Evolutionary conservation across 1,140 invertebrate species (phyloP), one percentile per base, ranked within the genome.

Genomic region (Chironomus tepperi): DNA sequence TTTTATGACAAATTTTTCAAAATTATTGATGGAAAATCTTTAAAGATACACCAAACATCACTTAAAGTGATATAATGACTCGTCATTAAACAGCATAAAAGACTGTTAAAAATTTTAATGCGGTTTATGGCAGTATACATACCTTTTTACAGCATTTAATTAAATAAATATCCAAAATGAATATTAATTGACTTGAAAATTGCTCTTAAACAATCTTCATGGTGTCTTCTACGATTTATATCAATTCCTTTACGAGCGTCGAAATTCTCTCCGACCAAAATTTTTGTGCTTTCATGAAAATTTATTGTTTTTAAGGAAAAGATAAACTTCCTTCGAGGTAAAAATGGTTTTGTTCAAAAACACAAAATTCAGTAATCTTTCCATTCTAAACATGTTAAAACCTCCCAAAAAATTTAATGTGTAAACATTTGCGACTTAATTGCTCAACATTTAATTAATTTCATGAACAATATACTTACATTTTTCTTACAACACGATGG

Each of bases 111-210:
- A 57, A 12, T 57, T 57, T 57, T n/a, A 15, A 70, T 70, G 65
- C 19, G 65, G 65, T 70, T 70, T 70, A 19, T 21, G n/a, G 47
- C 1, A 10, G 47, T 57, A 57, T 15, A 57, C 5, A 15, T n/a
- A 15, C 3, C 47, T n/a, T 70, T 70, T 70, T 70, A 70, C 9
- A 9, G 65, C 65, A 18, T 70, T 70, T 70, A 70, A 70, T 70
- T 70, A 70, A 70, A 70, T 70, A 21, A 19, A 70, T 70, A 21
- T 18, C 6, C 18, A 70, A 70, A 70, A 70, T 70, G 65, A 70
- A 70, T 70, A 70, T 70, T 70, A 70, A 70, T 70, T 70, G 65
- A 70, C 65, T 70, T 9, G 19, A 70, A 21, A 21, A 70, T 57
- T 57, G 47, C 65, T 70, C 18, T 70, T 70, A 70, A 70, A 70